Evolutionary conservation across 2,113 vertebrate species (phyloP).

Genomic region (Rattus rattus): DNA sequence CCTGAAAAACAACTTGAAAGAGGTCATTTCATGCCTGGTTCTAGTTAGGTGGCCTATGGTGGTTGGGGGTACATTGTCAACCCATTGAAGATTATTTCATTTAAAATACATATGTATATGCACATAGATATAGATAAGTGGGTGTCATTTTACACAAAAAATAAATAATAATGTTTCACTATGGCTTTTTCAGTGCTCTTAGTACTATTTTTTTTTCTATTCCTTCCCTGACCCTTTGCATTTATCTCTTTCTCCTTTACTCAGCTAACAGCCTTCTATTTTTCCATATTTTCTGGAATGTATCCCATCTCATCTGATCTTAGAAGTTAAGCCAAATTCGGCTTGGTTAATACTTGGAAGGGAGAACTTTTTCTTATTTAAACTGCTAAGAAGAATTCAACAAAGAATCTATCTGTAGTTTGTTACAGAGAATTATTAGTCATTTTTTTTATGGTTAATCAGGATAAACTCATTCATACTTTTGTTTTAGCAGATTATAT

Average conservation of each 20-base stretch:
- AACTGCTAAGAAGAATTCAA: neutral
- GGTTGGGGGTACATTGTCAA: neutral
- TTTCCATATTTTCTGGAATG: neutral
- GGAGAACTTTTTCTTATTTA: neutral
- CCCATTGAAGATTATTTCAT: neutral
- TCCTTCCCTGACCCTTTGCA: neutral
- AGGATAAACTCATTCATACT: neutral
- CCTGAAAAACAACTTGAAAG: neutral
- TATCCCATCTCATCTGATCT: neutral
- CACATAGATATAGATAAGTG: neutral
- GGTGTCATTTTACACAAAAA: neutral
- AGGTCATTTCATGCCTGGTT: neutral
- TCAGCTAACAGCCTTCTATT: neutral
- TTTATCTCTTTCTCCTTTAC: neutral
- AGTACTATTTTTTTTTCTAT: neutral
- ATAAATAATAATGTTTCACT: neutral
- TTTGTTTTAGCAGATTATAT: neutral
- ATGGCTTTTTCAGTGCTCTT: neutral
- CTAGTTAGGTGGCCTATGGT: neutral
- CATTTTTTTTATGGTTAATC: neutral
- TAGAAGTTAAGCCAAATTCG: neutral
- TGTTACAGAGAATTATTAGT: neutral
- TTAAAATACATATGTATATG: neutral
- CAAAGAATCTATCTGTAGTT: neutral
- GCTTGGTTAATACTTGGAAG: neutral